Base-by-base conservation (phyloP, 2,113 vertebrate genomes). In the Petromus typicus region DNA sequence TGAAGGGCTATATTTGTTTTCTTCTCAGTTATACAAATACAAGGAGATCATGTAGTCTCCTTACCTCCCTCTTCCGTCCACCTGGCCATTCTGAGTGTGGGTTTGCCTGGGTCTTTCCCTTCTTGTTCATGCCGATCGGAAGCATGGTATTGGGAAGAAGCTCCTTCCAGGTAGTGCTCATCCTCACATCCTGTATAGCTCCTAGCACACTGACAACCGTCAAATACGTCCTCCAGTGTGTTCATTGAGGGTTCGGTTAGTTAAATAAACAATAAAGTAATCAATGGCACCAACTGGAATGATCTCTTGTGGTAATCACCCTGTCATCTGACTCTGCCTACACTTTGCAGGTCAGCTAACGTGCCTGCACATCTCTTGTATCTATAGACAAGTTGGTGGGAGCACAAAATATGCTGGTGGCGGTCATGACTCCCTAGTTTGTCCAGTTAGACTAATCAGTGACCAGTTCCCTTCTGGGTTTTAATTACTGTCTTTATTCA, bases 401-500 rank as follows among this genome's bases (percentile, higher is more conserved):
- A 66, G 27, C 2, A 8, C 34, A 2, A 1, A 20, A 25, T 34
- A 13, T 7, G 32, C 40, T 57, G 54, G 48, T 45, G 51, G 30
- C 4, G 13, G 45, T 20, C 81, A 57, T 76, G 57, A 90, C 63
- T 71, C 86, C 40, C 30, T 20, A 20, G 25, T 66, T 82, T 89
- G 12, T 18, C 12, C 17, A 7, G 30, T 45, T 82, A 59, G 30
- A 37, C 69, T 86, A 51, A 2, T 51, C 40, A 27, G 89, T 34
- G 90, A 69, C n/a, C 43, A 14, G 51, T 79, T 92, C 40, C 85
- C 71, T 67, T 91, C 86, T 56, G 32, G 86, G 73, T 69, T 80
- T 91, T 89, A 87, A 84, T 96, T 91, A 59, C 86, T 93, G 59
- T 40, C 54, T 94, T 86, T 89, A 94, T 91, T 94, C 71, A 7